These are phyloP conservation scores for Macrosteles quadrilineatus DNA, from an alignment of 1,140 invertebrate genomes.

Conservation along the genomic window DNA sequence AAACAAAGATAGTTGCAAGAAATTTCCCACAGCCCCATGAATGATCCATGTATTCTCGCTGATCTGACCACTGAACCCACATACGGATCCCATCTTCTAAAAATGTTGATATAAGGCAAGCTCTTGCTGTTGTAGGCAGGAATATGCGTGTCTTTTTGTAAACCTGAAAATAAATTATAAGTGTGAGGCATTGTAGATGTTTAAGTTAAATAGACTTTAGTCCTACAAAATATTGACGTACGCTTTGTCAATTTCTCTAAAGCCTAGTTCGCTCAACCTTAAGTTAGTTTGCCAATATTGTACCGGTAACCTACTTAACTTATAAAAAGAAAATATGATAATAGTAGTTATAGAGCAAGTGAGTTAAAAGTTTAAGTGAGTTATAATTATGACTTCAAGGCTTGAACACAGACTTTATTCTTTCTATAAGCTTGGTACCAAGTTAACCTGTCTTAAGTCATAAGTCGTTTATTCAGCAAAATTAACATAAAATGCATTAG, in stretches of 20 bases:
- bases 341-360: too few species aligned
- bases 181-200: background rate
- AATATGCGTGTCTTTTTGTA: constrained; percentile 91
- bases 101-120: constrained; percentile 99
- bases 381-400: too few species aligned
- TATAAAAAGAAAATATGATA: too few species aligned
- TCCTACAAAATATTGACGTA: background rate
- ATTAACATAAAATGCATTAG: too few species aligned
- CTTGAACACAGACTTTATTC: too few species aligned
- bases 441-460: too few species aligned
- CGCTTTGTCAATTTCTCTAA: background rate
- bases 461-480: too few species aligned
- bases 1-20: constrained; percentile 87
- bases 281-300: too few species aligned
- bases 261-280: background rate
- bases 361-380: too few species aligned
- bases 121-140: constrained; percentile 90
- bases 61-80: constrained; percentile 99
- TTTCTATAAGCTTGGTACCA: too few species aligned
- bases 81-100: constrained; percentile 98
- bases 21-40: constrained; percentile 97
- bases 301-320: too few species aligned
- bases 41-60: constrained; percentile 97
- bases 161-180: constrained; percentile 69
- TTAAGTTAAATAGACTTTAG: background rate